These are phyloP conservation scores for Paramacrobiotus metropolitanus DNA, from an alignment of 1,140 invertebrate genomes.

Conservation along the genomic window DNA sequence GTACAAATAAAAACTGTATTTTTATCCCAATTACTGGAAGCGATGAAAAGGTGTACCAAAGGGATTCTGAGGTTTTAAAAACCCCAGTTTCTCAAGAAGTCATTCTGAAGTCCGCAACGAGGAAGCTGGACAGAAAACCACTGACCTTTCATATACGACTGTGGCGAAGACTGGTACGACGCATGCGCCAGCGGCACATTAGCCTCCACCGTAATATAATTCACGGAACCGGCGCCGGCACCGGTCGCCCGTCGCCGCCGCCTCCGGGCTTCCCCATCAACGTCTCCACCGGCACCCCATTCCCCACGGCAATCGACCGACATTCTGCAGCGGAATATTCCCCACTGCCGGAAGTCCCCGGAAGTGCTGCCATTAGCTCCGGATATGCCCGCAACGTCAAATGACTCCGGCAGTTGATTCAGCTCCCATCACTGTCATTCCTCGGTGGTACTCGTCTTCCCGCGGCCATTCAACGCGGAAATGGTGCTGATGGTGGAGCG, in stretches of 20 bases:
- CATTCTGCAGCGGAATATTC: not conserved
- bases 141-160: constrained; percentile 4
- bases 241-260: not conserved
- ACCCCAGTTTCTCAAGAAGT: no score
- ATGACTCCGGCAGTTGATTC: no score
- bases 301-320: not conserved
- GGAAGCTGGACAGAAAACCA: no score
- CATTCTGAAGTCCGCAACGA: no score
- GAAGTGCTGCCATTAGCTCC: not conserved
- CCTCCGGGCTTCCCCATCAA: not conserved
- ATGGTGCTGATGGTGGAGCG: no score
- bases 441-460: no score
- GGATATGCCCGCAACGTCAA: not conserved
- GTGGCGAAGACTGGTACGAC: not conserved
- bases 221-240: not conserved
- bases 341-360: not conserved
- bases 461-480: no score
- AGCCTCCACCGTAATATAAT: constrained; percentile 1
- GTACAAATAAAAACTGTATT: no score
- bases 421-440: no score
- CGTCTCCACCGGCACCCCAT: not conserved
- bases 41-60: no score
- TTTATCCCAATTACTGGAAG: no score
- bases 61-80: no score
- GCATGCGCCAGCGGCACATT: not conserved